Evolutionary conservation across 2,888 invertebrate species (phyloP), one percentile per base, ranked within the genome.

Genomic region (Mylabris sibirica): DNA sequence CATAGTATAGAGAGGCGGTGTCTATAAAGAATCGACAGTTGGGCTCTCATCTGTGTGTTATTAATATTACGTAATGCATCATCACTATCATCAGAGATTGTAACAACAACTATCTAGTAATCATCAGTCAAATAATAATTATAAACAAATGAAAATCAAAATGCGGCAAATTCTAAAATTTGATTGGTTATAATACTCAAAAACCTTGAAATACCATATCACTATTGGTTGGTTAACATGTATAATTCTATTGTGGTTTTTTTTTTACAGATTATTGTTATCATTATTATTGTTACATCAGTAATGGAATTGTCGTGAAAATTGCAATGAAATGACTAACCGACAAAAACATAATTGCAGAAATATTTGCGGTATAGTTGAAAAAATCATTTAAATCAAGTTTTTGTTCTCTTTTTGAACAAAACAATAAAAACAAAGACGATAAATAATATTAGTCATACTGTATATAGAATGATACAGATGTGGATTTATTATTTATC

Each of bases 251-350:
- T 44, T 44, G 44, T 44, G 17, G 1, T n/a, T 8, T 4, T n/a
- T n/a, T 44, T 44, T 17, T 17, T 30, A 30, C 30, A 30, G 30
- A 30, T 30, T 30, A 30, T 30, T 38, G 12, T 38, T 38, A 14
- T 38, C 12, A 44, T 17, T 44, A 12, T 17, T 41, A 4, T n/a
- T n/a, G n/a, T 5, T 17, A 44, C 12, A 38, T 44, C n/a, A 44
- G 17, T 3, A 44, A 44, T 12, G 3, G 12, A 38, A 12, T 38
- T 38, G 11, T 12, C 35, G 12, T 35, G 12, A 38, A 12, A 38
- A 38, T 38, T 38, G 14, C 38, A 38, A 44, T 44, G 44, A 44
- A 44, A 44, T 44, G 44, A 44, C n/a, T 44, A 44, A 41, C 41
- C 35, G n/a, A 41, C 14, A 41, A 41, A 41, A 41, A n/a, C 14